Conservation (phyloP, 2,113 vertebrate species). For the Spizaetus ornatus region DNA sequence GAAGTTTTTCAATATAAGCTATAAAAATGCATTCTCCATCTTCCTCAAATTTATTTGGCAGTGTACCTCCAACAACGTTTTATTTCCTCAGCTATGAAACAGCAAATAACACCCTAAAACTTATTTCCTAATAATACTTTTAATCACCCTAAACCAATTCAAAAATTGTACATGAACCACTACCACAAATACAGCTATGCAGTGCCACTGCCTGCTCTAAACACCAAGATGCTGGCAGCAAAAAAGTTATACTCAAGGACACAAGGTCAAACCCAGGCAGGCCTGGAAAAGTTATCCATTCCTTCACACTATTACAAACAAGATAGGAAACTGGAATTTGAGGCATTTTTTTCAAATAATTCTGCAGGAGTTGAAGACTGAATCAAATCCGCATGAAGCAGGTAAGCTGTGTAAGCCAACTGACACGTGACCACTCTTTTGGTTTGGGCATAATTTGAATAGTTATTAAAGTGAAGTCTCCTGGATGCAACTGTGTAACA, state of each 20-base stretch:
- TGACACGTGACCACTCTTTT: rapidly evolving
- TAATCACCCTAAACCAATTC: not conserved
- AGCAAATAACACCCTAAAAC: not conserved
- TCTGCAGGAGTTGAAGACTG: not conserved
- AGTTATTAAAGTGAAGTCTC: not conserved
- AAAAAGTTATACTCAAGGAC: not conserved
- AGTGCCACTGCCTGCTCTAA: not conserved
- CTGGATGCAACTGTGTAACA: rapidly evolving
- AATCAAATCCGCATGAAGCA: not conserved
- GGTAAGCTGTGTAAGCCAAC: not conserved
- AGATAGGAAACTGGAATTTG: not conserved
- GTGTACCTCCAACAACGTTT: not conserved
- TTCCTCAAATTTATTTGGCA: not conserved
- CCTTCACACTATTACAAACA: not conserved
- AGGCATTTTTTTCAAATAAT: not conserved
- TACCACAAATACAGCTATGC: not conserved
- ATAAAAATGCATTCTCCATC: not conserved
- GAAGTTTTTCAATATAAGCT: rapidly evolving
- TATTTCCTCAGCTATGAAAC: not conserved
- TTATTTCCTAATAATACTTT: not conserved
- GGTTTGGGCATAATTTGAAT: not conserved
- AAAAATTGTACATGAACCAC: rapidly evolving
- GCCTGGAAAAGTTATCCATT: not conserved
- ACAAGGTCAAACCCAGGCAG: slow-evolving; percentile 1
- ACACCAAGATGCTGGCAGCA: not conserved